Evolutionary conservation across 2,888 invertebrate species (phyloP).

Genomic region (Callimorpha dominula): DNA sequence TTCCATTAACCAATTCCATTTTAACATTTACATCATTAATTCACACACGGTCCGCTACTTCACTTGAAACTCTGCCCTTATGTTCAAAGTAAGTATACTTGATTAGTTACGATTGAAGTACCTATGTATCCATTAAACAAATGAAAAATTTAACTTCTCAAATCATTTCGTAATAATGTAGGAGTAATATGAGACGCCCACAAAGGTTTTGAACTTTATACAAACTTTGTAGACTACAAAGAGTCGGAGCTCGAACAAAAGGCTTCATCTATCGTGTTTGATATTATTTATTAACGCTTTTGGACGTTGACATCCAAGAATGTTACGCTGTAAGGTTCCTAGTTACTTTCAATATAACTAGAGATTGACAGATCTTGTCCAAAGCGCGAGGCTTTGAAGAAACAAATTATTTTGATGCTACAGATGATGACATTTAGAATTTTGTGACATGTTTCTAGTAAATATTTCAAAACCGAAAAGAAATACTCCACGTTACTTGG

Average conservation of each 20-base stretch:
- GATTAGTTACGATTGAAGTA: slow-evolving; percentile 37
- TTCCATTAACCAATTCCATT: slow-evolving; percentile 16
- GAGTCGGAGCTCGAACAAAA: slow-evolving; percentile 40
- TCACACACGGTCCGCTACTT: slow-evolving; percentile 31
- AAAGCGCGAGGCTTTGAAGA: background rate
- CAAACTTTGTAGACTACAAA: slow-evolving; percentile 55
- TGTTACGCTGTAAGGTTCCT: slow-evolving; percentile 15
- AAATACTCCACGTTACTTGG: background rate
- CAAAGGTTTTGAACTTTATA: slow-evolving; percentile 48
- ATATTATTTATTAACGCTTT: slow-evolving; percentile 52
- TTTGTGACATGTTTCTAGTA: background rate
- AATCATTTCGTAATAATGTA: slow-evolving; percentile 50
- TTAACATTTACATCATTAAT: slow-evolving; percentile 31
- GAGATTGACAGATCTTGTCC: slow-evolving; percentile 16
- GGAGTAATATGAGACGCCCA: slow-evolving; percentile 45
- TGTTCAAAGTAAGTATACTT: slow-evolving; percentile 30
- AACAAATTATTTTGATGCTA: slow-evolving; percentile 13
- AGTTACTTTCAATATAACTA: slow-evolving; percentile 14
- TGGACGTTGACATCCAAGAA: slow-evolving; percentile 38
- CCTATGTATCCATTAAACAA: slow-evolving; percentile 49
- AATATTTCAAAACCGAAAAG: background rate
- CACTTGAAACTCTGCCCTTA: slow-evolving; percentile 34
- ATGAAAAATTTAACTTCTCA: slow-evolving; percentile 48
- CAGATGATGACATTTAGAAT: slow-evolving; percentile 2
- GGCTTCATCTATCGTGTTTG: slow-evolving; percentile 34